Conservation (phyloP, 2,888 invertebrate genomes). For the Magallana nippona region DNA sequence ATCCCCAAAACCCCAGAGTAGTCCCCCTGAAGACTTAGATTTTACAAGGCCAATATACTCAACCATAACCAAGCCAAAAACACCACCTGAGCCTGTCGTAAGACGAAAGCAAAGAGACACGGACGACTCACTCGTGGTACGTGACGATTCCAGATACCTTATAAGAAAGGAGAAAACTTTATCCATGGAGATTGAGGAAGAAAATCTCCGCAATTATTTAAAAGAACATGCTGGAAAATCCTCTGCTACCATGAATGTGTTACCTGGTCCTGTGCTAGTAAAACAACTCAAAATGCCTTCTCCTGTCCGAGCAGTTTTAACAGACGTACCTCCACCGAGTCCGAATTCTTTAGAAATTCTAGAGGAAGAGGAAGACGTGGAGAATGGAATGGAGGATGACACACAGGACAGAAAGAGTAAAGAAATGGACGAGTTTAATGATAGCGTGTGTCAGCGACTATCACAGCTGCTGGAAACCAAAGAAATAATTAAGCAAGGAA, state of each 20-base stretch:
- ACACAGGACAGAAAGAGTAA: conserved; percentile 49
- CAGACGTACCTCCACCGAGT: conserved; percentile 64
- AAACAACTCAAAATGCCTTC: conserved; percentile 37
- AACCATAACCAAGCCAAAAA: not conserved
- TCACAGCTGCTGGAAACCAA: conserved; percentile 65
- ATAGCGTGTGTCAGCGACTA: conserved; percentile 66
- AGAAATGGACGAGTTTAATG: conserved; percentile 61
- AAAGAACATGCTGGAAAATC: conserved; percentile 14
- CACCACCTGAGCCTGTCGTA: not conserved
- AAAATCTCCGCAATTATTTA: conserved; percentile 32
- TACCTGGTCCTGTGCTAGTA: conserved; percentile 42
- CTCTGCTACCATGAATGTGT: conserved; percentile 37
- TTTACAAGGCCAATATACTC: conserved; percentile 5
- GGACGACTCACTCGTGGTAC: conserved; percentile 3
- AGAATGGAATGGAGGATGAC: conserved; percentile 44
- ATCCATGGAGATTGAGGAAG: conserved; percentile 40
- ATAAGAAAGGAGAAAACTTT: conserved; percentile 33
- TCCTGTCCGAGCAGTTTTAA: conserved; percentile 41
- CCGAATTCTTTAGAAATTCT: conserved; percentile 63
- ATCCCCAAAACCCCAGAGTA: not conserved
- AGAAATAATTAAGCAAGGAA: conserved; percentile 1
- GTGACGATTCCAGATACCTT: conserved; percentile 21
- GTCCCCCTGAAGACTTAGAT: not conserved
- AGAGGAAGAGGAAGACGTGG: conserved; percentile 53
- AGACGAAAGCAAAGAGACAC: not conserved